Base-by-base conservation (phyloP, 1,140 invertebrate species). In the Lordiphosa clarofinis region DNA sequence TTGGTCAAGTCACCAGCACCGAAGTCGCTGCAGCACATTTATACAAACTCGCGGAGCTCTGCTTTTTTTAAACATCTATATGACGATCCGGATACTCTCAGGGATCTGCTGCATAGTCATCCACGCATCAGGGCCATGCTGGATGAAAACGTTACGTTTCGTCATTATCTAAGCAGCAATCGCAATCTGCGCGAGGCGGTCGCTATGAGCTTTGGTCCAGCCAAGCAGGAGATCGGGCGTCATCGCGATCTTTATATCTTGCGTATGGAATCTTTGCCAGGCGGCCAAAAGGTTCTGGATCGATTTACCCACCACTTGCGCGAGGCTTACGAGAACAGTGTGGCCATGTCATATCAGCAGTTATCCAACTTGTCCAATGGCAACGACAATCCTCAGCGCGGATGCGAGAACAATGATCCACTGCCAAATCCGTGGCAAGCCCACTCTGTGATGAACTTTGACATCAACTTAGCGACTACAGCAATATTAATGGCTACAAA, bases 391-490 rank as follows among this genome's bases (percentile, higher is more conserved):
- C 61, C 69, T 0, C 78, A 84, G 42, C 73, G 64, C 7, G 78
- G 78, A 4, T 36, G 38, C 1, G 73, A 78, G 6, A 84, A 84
- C 15, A 59, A 38, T 1, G 10, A 42, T n/a, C 78, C 78, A 0
- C 11, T 84, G 10, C 78, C 78, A 0, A 84, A 78, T 73, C 68
- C 78, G 3, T 84, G 78, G 78, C 15, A n/a, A 1, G 8, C 37
- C 15, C 11, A n/a, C n/a, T n/a, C n/a, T n/a, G n/a, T n/a, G n/a
- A n/a, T n/a, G n/a, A n/a, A 47, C 3, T 6, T 37, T 6, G n/a
- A 1, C 4, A 31, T 37, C 4, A 6, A 13, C 5, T 49, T 39
- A 9, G 5, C 9, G 1, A 9, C 19, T 5, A 36, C 13, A 1
- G 9, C 46, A 0, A 38, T 53, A 8, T 21, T 13, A 3, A 6